These are phyloP conservation scores for Charadrius vociferus DNA, from an alignment of 2,113 vertebrate genomes.

Conservation along the genomic window DNA sequence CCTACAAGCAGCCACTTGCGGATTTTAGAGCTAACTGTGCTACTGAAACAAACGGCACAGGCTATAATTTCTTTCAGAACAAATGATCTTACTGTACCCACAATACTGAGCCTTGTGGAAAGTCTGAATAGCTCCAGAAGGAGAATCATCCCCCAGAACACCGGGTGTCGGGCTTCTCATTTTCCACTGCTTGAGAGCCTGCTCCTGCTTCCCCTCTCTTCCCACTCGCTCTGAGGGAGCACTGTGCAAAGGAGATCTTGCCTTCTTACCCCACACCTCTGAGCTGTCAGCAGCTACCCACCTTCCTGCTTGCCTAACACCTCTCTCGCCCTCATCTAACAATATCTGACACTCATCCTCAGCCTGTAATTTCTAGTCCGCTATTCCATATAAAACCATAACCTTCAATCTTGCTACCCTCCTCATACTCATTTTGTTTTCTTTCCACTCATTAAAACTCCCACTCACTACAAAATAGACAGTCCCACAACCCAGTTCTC, in stretches of 20 bases:
- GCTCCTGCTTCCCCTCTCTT: background rate
- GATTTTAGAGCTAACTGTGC: background rate
- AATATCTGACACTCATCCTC: conserved; percentile 32
- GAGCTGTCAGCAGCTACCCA: conserved; percentile 41
- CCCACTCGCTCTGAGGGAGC: too few species aligned
- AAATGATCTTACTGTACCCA: background rate
- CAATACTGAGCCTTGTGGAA: background rate
- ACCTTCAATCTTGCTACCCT: conserved; percentile 31
- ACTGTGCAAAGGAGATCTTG: too few species aligned
- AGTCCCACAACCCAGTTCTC: background rate
- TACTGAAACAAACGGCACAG: background rate
- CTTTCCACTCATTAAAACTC: conserved; percentile 51
- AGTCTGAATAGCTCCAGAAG: background rate
- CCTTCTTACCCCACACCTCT: background rate
- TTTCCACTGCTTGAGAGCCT: background rate
- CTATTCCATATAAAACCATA: conserved; percentile 33
- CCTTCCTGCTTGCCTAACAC: conserved; percentile 35
- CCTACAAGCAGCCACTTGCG: background rate
- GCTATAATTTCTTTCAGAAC: background rate
- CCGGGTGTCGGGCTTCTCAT: background rate
- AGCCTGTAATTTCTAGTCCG: conserved; percentile 22
- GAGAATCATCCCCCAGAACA: background rate
- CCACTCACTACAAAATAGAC: conserved; percentile 11
- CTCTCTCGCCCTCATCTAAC: background rate
- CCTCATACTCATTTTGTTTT: conserved; percentile 9